Conservation (phyloP, 1,140 invertebrate species). For the Pseudachorutes palmiensis region DNA sequence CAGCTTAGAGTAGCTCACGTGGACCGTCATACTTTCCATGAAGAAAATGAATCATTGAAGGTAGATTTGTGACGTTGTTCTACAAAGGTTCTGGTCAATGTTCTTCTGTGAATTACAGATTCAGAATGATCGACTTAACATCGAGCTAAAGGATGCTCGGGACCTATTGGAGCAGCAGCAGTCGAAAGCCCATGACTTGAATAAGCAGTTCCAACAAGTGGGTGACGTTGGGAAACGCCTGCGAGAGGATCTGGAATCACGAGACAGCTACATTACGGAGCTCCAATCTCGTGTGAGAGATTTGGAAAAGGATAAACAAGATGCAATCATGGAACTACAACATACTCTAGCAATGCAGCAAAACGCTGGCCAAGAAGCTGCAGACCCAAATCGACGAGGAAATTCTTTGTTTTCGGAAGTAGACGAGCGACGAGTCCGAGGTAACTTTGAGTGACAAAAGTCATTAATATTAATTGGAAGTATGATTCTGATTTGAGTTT, state of each 20-base stretch:
- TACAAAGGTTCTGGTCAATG: not conserved
- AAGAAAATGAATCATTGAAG: slow-evolving; percentile 21
- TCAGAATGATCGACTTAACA: slow-evolving; percentile 14
- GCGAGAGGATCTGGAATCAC: slow-evolving; percentile 21
- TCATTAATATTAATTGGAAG: not conserved
- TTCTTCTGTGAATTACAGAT: slow-evolving; percentile 14
- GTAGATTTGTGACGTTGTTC: slow-evolving; percentile 5
- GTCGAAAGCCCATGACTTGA: slow-evolving; percentile 17
- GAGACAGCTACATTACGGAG: slow-evolving; percentile 17
- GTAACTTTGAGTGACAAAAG: slow-evolving; percentile 4
- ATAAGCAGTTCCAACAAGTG: not conserved
- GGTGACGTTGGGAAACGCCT: not conserved
- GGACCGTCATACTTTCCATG: slow-evolving; percentile 10
- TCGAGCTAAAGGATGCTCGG: slow-evolving; percentile 17
- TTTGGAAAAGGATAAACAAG: slow-evolving; percentile 21
- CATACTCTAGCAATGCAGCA: slow-evolving; percentile 14
- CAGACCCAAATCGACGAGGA: slow-evolving; percentile 24
- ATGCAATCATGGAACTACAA: slow-evolving; percentile 23
- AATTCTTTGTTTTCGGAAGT: slow-evolving; percentile 33
- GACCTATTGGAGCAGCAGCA: slow-evolving; percentile 18
- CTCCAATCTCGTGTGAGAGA: slow-evolving; percentile 22
- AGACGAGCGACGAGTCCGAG: slow-evolving; percentile 24
- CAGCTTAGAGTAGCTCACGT: slow-evolving; percentile 16
- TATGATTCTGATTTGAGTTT: not conserved
- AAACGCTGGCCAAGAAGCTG: slow-evolving; percentile 10